These are phyloP conservation scores for Antidorcas marsupialis DNA, from an alignment of 2,113 vertebrate genomes.

Conservation along the genomic window DNA sequence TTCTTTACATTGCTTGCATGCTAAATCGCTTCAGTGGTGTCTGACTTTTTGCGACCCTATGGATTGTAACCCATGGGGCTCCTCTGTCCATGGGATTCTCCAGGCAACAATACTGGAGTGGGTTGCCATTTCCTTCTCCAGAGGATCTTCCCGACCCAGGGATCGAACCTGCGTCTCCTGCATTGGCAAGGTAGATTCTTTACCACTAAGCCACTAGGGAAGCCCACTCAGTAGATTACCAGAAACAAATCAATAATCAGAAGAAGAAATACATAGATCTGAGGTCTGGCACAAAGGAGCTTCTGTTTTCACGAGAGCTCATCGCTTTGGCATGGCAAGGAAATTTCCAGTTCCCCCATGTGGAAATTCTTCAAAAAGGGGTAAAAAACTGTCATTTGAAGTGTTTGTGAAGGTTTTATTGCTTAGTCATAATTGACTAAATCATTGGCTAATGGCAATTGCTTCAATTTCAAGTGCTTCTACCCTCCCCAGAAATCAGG, in stretches of 20 bases:
- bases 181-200: neutral
- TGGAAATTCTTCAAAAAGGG: neutral
- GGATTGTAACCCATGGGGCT: neutral
- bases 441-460: neutral
- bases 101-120: neutral
- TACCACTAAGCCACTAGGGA: neutral
- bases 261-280: neutral
- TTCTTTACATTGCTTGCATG: neutral
- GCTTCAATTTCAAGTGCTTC: neutral
- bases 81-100: neutral
- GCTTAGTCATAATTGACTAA: neutral
- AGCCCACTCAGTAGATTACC: neutral
- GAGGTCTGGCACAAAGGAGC: neutral
- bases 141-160: neutral
- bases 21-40: neutral
- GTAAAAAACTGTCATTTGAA: neutral
- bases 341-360: neutral
- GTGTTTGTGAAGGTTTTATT: neutral
- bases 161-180: neutral
- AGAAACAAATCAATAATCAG: neutral
- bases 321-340: neutral
- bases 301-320: neutral
- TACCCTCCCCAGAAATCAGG: neutral
- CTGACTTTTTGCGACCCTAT: neutral
- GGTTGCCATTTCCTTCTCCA: neutral